These are phyloP conservation scores for Xenus cinereus DNA, from an alignment of 2,113 vertebrate genomes.

Conservation along the genomic window DNA sequence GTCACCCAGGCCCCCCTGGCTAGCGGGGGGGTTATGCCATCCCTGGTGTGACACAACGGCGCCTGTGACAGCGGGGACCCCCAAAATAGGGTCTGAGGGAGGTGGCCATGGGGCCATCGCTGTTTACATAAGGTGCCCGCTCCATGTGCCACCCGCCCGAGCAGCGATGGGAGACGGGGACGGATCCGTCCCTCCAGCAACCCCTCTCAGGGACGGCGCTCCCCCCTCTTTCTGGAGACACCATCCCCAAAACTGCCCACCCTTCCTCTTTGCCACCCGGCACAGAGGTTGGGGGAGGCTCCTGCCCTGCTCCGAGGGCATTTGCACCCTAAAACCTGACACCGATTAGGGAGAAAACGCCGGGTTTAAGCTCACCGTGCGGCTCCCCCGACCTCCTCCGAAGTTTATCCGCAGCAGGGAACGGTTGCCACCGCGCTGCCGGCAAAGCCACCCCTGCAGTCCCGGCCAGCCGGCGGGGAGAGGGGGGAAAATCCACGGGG, in stretches of 20 bases:
- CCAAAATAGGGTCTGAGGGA: fast-evolving
- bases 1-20: fast-evolving
- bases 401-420: not conserved
- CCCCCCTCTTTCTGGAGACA: not conserved
- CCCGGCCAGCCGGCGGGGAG: fast-evolving
- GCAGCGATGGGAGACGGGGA: not conserved
- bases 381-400: fast-evolving
- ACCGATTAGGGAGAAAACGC: fast-evolving
- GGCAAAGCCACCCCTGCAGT: not conserved
- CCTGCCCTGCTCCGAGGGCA: fast-evolving
- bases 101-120: not conserved
- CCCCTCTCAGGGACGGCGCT: not conserved
- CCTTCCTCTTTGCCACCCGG: fast-evolving
- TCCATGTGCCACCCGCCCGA: not conserved
- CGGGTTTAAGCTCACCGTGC: fast-evolving
- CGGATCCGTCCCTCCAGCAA: fast-evolving
- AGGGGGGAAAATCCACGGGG: not conserved
- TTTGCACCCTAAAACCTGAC: not conserved
- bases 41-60: fast-evolving
- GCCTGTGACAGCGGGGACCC: not conserved
- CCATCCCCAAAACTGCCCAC: not conserved
- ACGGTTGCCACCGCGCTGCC: fast-evolving
- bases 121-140: conserved; percentile 24
- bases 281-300: not conserved
- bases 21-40: fast-evolving